A percentile compares a stretch with the other conserved stretches of the same genome.
Conservation (phyloP, 2,113 vertebrate species). For the Vanacampus margaritifer region DNA sequence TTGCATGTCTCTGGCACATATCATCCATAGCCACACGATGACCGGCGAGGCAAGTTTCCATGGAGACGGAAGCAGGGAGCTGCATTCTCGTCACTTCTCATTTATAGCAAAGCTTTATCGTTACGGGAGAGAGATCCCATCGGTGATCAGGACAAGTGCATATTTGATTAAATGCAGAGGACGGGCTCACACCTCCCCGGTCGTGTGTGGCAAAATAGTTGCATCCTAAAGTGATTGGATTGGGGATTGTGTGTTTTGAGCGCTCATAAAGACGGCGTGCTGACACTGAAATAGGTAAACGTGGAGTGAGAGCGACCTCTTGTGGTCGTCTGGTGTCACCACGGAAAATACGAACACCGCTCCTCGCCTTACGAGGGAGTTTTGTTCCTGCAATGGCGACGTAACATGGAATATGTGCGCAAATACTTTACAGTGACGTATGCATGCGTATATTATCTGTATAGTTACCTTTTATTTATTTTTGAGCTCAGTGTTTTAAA, state of each 20-base stretch:
- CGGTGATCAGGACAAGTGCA: conserved; percentile 8
- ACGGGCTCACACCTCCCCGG: conserved; percentile 6
- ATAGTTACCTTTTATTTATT: no score
- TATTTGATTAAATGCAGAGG: conserved; percentile 16
- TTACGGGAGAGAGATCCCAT: conserved; percentile 23
- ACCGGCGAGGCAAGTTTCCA: conserved; percentile 70
- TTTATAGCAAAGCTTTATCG: conserved; percentile 56
- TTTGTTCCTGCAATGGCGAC: neutral
- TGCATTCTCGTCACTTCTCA: conserved; percentile 51
- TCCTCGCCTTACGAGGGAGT: neutral
- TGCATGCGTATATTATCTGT: no score
- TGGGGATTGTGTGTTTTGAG: conserved; percentile 15
- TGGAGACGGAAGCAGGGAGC: conserved; percentile 68
- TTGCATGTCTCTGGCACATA: conserved; percentile 38
- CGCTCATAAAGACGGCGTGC: neutral
- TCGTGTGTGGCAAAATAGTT: conserved; percentile 38
- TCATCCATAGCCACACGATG: conserved; percentile 59
- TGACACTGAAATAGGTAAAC: neutral
- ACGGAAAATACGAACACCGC: conserved; percentile 15
- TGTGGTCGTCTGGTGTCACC: conserved; percentile 42
- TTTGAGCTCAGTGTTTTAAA: no score
- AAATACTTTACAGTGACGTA: no score
- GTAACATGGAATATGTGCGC: neutral
- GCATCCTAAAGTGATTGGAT: conserved; percentile 31
- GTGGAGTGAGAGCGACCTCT: conserved; percentile 48